Conservation (phyloP, 2,888 invertebrate genomes). For the Athrips mouffetella region DNA sequence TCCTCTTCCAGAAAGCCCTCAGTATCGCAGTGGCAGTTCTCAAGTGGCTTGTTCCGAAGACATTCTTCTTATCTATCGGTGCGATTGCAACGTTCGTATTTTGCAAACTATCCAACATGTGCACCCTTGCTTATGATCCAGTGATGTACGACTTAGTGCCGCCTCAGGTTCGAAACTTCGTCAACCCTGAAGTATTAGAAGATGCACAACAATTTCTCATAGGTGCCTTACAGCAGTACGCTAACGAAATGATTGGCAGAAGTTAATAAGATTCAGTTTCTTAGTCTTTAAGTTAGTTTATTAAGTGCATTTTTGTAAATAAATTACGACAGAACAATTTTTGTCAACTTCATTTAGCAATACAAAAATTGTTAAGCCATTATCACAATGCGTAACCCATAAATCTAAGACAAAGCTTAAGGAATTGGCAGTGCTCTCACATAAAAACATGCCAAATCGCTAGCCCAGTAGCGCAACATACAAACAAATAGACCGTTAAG, state of each 20-base stretch:
- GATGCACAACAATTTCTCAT: constrained; percentile 68
- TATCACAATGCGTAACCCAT: constrained; percentile 7
- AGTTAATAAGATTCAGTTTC: neutral
- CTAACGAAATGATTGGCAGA: neutral
- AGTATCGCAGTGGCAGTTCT: constrained; percentile 32
- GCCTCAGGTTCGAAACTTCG: constrained; percentile 54
- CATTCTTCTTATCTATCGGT: constrained; percentile 33
- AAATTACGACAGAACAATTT: too few species aligned
- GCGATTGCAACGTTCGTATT: constrained; percentile 34
- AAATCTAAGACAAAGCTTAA: constrained; percentile 12
- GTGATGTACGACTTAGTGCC: constrained; percentile 5
- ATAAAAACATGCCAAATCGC: constrained; percentile 26
- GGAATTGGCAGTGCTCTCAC: constrained; percentile 12
- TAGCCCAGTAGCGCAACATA: constrained; percentile 23
- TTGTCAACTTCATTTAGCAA: too few species aligned
- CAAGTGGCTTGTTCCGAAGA: constrained; percentile 39
- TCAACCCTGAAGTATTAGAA: constrained; percentile 73
- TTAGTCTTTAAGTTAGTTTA: neutral
- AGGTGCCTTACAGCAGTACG: constrained; percentile 73
- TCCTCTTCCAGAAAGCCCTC: constrained; percentile 28
- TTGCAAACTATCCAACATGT: constrained; percentile 41
- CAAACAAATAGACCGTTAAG: constrained; percentile 59
- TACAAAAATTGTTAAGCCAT: neutral
- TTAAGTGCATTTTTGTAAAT: neutral
- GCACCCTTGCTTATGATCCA: constrained; percentile 21